phyloP scores from a whole-genome alignment of 2,888 invertebrate genomes.

The Erebia ligea region DNA sequence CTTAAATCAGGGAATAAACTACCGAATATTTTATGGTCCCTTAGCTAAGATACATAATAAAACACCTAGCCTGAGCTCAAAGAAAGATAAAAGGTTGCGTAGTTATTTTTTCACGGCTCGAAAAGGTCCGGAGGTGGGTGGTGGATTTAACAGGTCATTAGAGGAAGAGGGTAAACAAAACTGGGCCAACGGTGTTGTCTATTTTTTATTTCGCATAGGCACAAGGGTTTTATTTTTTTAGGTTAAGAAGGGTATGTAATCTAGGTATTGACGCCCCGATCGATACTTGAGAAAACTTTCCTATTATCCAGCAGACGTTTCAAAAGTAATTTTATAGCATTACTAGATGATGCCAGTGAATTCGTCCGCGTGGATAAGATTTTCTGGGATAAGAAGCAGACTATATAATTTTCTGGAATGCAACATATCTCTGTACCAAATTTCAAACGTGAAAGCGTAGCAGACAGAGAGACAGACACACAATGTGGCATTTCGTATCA shows the following conservation, averaged over 20 bases:
- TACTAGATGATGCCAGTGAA: too few relatives aligned
- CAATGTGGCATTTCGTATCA: too few relatives aligned
- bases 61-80: conserved; percentile 24
- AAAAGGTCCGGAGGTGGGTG: conserved; percentile 54
- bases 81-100: conserved; percentile 51
- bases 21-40: conserved; percentile 26
- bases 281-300: too few relatives aligned
- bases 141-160: conserved; percentile 74
- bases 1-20: conserved; percentile 25
- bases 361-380: too few relatives aligned
- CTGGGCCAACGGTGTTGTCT: conserved; percentile 50
- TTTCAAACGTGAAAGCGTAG: too few relatives aligned
- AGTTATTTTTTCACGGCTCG: conserved; percentile 58
- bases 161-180: conserved; percentile 69
- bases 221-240: neutral
- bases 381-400: too few relatives aligned
- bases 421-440: too few relatives aligned
- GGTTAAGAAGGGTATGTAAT: neutral
- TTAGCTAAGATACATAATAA: conserved; percentile 31
- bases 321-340: too few relatives aligned
- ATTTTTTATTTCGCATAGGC: conserved; percentile 17
- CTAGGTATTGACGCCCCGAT: neutral
- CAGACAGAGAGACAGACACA: too few relatives aligned
- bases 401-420: too few relatives aligned
- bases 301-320: too few relatives aligned